Evolutionary conservation across 2,113 vertebrate genomes (phyloP).

Genomic region (Charadrius vociferus): DNA sequence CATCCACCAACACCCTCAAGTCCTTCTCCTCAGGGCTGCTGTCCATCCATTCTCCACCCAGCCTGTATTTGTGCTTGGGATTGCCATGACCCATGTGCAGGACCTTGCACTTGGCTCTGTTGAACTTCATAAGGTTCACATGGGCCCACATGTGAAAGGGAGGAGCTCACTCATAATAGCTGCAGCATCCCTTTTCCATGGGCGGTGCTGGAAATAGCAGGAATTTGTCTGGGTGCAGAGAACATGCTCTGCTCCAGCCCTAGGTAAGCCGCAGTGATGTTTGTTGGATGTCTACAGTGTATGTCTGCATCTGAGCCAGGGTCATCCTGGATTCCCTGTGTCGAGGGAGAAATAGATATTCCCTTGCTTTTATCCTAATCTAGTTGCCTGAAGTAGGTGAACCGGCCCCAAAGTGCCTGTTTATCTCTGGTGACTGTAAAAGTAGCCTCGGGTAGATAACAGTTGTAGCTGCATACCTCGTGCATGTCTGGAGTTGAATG

Average conservation of each 20-base stretch:
- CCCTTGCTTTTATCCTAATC: neutral
- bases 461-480: accelerated
- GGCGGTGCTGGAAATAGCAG: neutral
- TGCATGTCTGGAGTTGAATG: neutral
- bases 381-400: neutral
- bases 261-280: accelerated
- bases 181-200: neutral
- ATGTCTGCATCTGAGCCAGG: neutral
- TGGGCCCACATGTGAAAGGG: neutral
- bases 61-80: no score
- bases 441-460: neutral
- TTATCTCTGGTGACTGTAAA: neutral
- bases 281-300: neutral
- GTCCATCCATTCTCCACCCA: no score
- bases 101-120: no score
- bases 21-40: no score
- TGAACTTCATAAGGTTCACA: neutral
- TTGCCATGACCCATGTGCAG: no score
- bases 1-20: no score
- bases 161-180: accelerated
- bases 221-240: neutral
- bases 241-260: accelerated
- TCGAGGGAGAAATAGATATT: neutral
- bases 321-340: neutral
- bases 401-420: neutral